Evolutionary conservation across 1,140 invertebrate genomes (phyloP), one percentile per base, ranked within the genome.

Genomic region (Pseudomyrmex concolor): DNA sequence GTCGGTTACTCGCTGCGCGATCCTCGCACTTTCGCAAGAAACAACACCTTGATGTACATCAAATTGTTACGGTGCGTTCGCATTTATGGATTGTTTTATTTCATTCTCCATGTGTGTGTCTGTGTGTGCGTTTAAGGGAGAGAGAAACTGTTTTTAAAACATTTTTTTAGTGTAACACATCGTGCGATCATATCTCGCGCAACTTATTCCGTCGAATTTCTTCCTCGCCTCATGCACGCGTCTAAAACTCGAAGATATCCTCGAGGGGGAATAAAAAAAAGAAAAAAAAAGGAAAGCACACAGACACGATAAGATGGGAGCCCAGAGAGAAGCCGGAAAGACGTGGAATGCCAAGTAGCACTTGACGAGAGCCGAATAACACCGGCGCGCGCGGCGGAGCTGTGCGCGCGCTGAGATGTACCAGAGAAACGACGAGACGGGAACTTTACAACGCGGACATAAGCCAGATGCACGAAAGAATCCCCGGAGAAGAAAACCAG

Each of bases 311-410:
- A 74, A 74, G 57, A 74, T 19, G 55, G 59, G 45, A 80, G 71
- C 60, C 73, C 64, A 34, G 67, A 77, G 67, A 80, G 74, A 77
- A 63, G 68, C 71, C 51, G 66, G 34, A 34, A 34, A 34, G 34
- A 71, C 83, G 59, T 82, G 86, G 86, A 87, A 88, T 88, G 86
- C 60, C 83, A 85, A 88, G 84, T 72, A 68, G 76, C 66, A 87
- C 82, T 87, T 22, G 71, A 81, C 63, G 22, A 19, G 50, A 67
- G 19, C 60, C 81, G 25, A 67, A 67, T 67, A 83, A 76, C 48
- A 12, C 43, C 15, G 25, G 25, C 22, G 22, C n/a, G 54, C 67
- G 13, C 51, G 4, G 15, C 19, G 19, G 10, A 45, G 73, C 12
- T 55, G 19, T 59, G 5, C 80, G 71, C 48, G 19, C 19, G 34